Percentiles rank a stretch among this genome's conserved stretches.
Evolutionary conservation across 2,888 invertebrate species (phyloP).

Genomic region (Eupithecia dodoneata): DNA sequence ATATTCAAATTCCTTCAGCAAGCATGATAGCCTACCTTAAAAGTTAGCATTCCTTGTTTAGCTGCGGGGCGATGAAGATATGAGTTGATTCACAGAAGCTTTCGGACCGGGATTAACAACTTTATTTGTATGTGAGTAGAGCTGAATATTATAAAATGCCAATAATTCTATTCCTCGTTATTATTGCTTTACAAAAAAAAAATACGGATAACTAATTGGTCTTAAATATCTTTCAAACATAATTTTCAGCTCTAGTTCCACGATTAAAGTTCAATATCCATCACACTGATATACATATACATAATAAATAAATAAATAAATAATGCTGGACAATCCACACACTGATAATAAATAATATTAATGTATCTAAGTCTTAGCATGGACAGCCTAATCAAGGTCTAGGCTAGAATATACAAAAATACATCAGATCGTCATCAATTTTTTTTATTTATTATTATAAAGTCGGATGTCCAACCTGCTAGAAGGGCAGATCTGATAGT

Average conservation of each 20-base stretch:
- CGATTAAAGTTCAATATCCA: background rate
- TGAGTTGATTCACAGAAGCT: conserved; percentile 12
- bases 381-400: background rate
- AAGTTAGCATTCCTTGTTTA: conserved; percentile 26
- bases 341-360: too few species aligned
- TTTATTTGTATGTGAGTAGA: background rate
- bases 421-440: background rate
- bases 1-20: background rate
- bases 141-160: conserved; percentile 3
- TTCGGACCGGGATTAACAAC: background rate
- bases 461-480: background rate
- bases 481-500: background rate
- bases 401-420: background rate
- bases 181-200: background rate
- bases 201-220: too few species aligned
- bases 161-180: background rate
- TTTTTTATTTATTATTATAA: too few species aligned
- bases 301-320: background rate
- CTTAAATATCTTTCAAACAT: background rate
- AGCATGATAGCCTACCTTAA: conserved; percentile 29
- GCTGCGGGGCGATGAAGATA: conserved; percentile 21
- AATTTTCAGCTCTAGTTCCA: background rate
- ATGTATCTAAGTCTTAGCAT: background rate
- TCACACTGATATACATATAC: background rate
- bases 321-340: too few species aligned